Evolutionary conservation across 2,888 invertebrate species (phyloP).

Genomic region (Caradrina kadenii): DNA sequence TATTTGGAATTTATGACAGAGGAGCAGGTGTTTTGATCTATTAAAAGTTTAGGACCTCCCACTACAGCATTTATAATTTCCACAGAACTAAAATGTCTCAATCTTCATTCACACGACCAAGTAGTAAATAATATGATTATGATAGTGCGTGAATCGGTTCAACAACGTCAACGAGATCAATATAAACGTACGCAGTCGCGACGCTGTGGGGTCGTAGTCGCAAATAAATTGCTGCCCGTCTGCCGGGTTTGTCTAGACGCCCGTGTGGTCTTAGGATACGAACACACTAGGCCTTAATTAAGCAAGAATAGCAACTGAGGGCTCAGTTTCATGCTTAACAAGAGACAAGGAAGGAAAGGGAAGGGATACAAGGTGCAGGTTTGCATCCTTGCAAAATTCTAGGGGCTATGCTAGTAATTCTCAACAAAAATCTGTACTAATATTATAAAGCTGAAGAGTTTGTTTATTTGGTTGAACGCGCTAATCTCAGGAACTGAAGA

Average conservation of each 20-base stretch:
- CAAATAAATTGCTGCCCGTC: slow-evolving; percentile 68
- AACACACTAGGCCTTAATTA: slow-evolving; percentile 42
- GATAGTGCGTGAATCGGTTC: slow-evolving; percentile 34
- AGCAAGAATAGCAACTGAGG: background rate
- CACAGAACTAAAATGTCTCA: background rate
- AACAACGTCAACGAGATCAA: slow-evolving; percentile 64
- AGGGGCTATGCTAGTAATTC: too few relatives aligned
- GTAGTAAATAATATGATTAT: slow-evolving; percentile 45
- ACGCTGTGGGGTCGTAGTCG: slow-evolving; percentile 61
- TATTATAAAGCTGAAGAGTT: too few relatives aligned
- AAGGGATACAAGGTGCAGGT: too few relatives aligned
- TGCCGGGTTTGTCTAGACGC: slow-evolving; percentile 57
- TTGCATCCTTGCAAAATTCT: too few relatives aligned
- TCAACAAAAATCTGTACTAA: too few relatives aligned
- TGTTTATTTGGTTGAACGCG: too few relatives aligned
- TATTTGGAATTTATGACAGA: background rate
- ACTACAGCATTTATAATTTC: background rate
- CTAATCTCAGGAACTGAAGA: too few relatives aligned
- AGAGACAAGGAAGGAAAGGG: background rate
- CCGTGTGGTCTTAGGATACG: slow-evolving; percentile 56
- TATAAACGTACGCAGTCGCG: slow-evolving; percentile 66
- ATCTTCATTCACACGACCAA: slow-evolving; percentile 27
- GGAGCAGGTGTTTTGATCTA: too few relatives aligned
- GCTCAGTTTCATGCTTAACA: slow-evolving; percentile 3
- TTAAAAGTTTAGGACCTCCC: background rate